phyloP scores from a whole-genome alignment of 2,888 invertebrate species.

The Muscina levida region DNA sequence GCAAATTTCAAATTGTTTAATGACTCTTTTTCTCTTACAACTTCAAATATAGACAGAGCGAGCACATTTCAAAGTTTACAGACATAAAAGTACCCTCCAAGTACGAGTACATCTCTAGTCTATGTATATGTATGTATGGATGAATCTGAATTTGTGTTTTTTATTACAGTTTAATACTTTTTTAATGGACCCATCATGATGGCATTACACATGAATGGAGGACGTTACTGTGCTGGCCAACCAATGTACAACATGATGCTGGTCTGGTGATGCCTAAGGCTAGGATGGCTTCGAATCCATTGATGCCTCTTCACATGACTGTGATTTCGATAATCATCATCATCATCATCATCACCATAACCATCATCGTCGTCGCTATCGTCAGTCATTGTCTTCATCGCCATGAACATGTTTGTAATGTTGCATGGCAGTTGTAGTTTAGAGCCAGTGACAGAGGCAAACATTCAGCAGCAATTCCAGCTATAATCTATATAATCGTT shows the following conservation, averaged over 20 bases:
- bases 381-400: too few species aligned
- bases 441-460: not conserved
- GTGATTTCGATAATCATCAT: constrained; percentile 5
- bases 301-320: not conserved
- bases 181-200: constrained; percentile 58
- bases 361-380: not conserved
- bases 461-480: constrained; percentile 12
- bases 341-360: too few species aligned
- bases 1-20: not conserved
- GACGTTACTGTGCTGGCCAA: too few species aligned
- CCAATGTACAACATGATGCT: constrained; percentile 27
- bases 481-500: constrained; percentile 46
- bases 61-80: not conserved
- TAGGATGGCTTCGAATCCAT: not conserved
- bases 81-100: not conserved
- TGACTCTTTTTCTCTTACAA: not conserved
- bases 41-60: not conserved
- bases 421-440: not conserved
- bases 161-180: constrained; percentile 61
- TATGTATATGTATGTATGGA: too few species aligned
- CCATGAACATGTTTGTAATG: not conserved
- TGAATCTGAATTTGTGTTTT: constrained; percentile 33
- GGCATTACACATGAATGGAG: not conserved
- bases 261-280: constrained; percentile 18
- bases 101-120: constrained; percentile 29